phyloP scores from a whole-genome alignment of 1,140 invertebrate species.

The Spodoptera litura region DNA sequence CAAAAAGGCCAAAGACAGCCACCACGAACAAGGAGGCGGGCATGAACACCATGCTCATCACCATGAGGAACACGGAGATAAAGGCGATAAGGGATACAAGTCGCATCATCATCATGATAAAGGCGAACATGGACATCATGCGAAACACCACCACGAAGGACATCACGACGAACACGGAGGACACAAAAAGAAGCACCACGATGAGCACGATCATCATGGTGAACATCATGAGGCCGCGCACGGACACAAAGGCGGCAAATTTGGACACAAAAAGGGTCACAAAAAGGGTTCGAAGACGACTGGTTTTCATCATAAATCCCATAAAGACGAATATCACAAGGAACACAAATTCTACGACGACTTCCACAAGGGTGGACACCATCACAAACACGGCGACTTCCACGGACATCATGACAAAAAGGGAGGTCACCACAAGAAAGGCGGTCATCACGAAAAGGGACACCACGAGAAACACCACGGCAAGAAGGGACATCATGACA shows the following conservation, averaged over 20 bases:
- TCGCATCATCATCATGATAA: conserved; percentile 89
- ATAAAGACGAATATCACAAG: conserved; percentile 94
- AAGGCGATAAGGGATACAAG: conserved; percentile 90
- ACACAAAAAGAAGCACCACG: conserved; percentile 92
- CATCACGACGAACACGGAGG: conserved; percentile 91
- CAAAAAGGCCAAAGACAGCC: conserved; percentile 80
- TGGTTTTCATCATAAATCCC: conserved; percentile 92
- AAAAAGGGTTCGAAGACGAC: conserved; percentile 91
- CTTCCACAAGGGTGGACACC: conserved; percentile 91
- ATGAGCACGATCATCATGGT: conserved; percentile 89
- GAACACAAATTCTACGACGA: conserved; percentile 95
- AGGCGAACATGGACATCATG: conserved; percentile 90
- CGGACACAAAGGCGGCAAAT: conserved; percentile 91
- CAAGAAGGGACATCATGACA: conserved; percentile 91
- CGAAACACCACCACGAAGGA: conserved; percentile 90
- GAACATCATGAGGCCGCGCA: conserved; percentile 91
- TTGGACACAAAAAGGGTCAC: conserved; percentile 92
- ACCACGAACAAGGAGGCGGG: conserved; percentile 88
- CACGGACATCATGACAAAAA: conserved; percentile 90
- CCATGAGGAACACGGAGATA: conserved; percentile 88
- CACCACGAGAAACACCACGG: conserved; percentile 90
- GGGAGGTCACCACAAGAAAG: conserved; percentile 90
- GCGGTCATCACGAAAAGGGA: conserved; percentile 89
- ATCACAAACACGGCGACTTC: conserved; percentile 89
- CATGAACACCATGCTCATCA: conserved; percentile 88